A percentile compares a stretch with the other conserved stretches of the same genome.
phyloP scores from a whole-genome alignment of 2,888 invertebrate species.

The Eristalis tenax region DNA sequence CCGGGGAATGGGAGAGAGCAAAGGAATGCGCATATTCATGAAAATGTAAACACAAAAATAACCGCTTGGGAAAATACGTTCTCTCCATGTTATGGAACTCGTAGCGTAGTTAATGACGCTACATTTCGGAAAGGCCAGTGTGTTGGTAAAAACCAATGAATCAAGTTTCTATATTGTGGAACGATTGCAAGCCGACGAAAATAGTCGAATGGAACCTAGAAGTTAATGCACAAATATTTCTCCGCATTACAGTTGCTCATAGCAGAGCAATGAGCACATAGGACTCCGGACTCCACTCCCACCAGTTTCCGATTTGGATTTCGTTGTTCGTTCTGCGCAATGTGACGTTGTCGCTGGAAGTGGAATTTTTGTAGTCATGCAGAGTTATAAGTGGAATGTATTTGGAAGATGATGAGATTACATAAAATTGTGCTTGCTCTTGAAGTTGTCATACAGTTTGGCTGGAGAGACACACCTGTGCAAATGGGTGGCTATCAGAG shows the following conservation, averaged over 20 bases:
- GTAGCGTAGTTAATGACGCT: background rate
- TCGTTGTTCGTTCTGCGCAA: constrained; percentile 26
- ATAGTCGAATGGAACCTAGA: background rate
- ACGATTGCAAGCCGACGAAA: background rate
- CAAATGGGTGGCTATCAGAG: background rate
- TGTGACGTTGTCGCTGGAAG: constrained; percentile 20
- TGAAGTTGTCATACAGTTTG: background rate
- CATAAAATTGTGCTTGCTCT: constrained; percentile 7
- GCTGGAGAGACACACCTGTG: background rate
- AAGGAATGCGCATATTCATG: constrained; percentile 26
- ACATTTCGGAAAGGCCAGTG: background rate
- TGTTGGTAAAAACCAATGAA: background rate
- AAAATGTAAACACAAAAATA: constrained; percentile 51
- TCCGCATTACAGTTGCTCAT: constrained; percentile 7
- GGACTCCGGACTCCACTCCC: background rate
- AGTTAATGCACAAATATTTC: background rate
- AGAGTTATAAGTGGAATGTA: constrained; percentile 13
- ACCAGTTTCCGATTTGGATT: background rate
- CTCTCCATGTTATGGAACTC: background rate
- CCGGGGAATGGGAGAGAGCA: background rate
- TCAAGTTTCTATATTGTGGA: background rate
- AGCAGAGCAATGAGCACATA: background rate
- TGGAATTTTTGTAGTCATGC: constrained; percentile 6
- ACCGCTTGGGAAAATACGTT: background rate
- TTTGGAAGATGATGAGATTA: background rate